These are phyloP conservation scores for Drosophila parthenogenetica DNA, from an alignment of 2,888 invertebrate species.

Conservation along the genomic window DNA sequence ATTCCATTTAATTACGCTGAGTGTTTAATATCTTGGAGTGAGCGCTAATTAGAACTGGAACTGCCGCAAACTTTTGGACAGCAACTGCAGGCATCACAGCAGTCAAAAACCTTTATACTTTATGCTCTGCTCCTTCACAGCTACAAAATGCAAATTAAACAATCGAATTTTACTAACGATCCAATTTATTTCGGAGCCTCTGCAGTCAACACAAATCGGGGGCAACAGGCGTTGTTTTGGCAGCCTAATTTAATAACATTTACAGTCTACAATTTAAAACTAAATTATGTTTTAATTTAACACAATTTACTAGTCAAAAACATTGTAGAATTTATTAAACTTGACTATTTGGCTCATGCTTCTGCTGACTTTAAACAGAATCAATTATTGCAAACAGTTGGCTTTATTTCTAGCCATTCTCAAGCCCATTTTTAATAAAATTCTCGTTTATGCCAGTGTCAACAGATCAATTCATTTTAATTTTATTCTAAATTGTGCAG, in stretches of 20 bases:
- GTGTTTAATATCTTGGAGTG: constrained; percentile 72
- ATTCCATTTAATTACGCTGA: constrained; percentile 78
- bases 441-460: not conserved
- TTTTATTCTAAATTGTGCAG: not conserved
- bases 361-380: too few relatives aligned
- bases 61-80: constrained; percentile 65
- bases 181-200: constrained; percentile 26
- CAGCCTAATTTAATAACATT: constrained; percentile 28
- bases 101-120: not conserved
- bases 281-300: not conserved
- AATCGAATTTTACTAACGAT: constrained; percentile 67
- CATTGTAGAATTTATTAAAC: too few relatives aligned
- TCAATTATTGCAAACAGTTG: too few relatives aligned
- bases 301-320: not conserved
- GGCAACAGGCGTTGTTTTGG: constrained; percentile 6
- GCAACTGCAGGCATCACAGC: constrained; percentile 44
- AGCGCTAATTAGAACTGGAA: constrained; percentile 71
- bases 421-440: too few relatives aligned
- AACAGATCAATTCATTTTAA: not conserved
- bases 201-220: constrained; percentile 22
- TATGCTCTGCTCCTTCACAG: not conserved
- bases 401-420: too few relatives aligned
- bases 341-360: too few relatives aligned
- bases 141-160: constrained; percentile 36
- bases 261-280: not conserved